Base-by-base conservation (phyloP, 1,140 invertebrate genomes). In the Caerostris extrusa region DNA sequence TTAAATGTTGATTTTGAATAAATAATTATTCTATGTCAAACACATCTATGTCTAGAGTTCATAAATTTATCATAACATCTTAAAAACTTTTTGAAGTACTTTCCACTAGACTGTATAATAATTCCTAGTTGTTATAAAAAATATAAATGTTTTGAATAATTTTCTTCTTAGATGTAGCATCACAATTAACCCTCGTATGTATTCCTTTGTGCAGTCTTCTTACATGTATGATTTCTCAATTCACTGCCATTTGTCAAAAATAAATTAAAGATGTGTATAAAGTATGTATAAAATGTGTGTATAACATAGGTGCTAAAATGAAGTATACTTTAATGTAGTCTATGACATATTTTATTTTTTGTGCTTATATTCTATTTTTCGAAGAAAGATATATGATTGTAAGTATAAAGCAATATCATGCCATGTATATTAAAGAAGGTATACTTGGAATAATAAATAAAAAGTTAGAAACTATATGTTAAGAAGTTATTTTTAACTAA, bases 251-350 rank as follows among this genome's bases (percentile, higher is more conserved):
- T n/a, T 90, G 69, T 90, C 60, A 64, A 88, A 88, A 61, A 19
- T 34, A 64, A 55, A 64, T n/a, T 50, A 83, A 53, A 87, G 64
- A 53, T 87, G 58, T 87, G 60, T 87, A 57, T 87, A 87, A 90
- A 90, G 88, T 90, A 77, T 90, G 88, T 90, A 77, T 85, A 71
- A 90, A 90, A 90, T 90, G 19, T 90, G 56, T 90, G 88, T 90
- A 90, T 90, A 71, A 90, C 88, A 90, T 90, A 90, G 88, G 88
- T 90, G 88, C 88, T 90, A 90, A 69, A 77, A 90, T 10, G 67
- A 90, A 88, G 61, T 77, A 90, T 90, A 90, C 88, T 90, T 90
- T 77, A 90, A 77, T 50, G 50, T 69, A 53, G n/a, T 90, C n/a
- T 19, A 85, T 34, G 34, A 90, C 88, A 90, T 56, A 90, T 90